phyloP scores from a whole-genome alignment of 2,888 invertebrate genomes.

The Pseudanteris insignis region DNA sequence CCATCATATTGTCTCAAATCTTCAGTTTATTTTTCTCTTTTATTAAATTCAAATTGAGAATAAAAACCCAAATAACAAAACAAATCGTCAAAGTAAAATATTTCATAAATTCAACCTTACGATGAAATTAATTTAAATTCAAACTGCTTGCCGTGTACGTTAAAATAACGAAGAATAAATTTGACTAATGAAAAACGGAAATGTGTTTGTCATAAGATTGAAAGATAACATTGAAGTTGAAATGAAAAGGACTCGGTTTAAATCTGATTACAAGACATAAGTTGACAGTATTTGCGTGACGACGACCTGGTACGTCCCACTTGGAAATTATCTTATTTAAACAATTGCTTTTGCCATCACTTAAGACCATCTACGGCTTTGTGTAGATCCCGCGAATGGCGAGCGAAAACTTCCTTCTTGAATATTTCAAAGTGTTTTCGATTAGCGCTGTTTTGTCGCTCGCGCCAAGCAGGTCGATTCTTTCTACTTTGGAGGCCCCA shows the following conservation, averaged over 20 bases:
- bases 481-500: constrained; percentile 87
- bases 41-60: too few relatives aligned
- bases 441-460: constrained; percentile 85
- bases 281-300: neutral
- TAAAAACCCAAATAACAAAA: too few relatives aligned
- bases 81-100: too few relatives aligned
- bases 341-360: constrained; percentile 34
- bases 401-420: constrained; percentile 82
- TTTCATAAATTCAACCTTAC: too few relatives aligned
- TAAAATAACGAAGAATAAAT: too few relatives aligned
- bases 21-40: too few relatives aligned
- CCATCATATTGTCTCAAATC: too few relatives aligned
- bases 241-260: neutral
- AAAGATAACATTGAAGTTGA: too few relatives aligned
- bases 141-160: too few relatives aligned
- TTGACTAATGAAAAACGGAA: too few relatives aligned
- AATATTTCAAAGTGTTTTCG: constrained; percentile 83
- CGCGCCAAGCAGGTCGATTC: constrained; percentile 84
- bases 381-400: constrained; percentile 77
- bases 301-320: neutral
- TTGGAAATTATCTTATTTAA: constrained; percentile 8
- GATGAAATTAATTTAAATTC: too few relatives aligned
- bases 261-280: neutral
- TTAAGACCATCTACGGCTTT: constrained; percentile 47
- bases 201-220: too few relatives aligned